These are phyloP conservation scores for Venustoraphidia nigricollis DNA, from an alignment of 2,888 invertebrate genomes.

Conservation along the genomic window DNA sequence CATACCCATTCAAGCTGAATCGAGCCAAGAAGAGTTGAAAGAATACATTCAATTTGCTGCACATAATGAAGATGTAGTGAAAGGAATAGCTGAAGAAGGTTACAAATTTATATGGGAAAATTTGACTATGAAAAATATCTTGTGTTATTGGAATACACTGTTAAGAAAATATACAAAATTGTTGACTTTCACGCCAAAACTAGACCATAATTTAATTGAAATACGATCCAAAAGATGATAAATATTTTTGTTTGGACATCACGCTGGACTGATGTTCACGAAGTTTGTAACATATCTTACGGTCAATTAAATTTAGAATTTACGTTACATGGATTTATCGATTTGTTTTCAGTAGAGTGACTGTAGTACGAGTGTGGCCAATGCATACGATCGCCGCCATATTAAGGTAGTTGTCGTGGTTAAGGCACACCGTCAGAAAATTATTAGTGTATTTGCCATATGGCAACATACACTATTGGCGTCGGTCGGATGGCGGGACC, in stretches of 20 bases:
- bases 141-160: slow-evolving; percentile 75
- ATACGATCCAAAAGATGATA: slow-evolving; percentile 19
- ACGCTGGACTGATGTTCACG: neutral
- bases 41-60: slow-evolving; percentile 59
- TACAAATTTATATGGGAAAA: slow-evolving; percentile 70
- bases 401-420: too few relatives aligned
- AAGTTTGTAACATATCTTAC: too few relatives aligned
- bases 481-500: too few relatives aligned
- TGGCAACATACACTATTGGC: too few relatives aligned
- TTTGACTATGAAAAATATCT: slow-evolving; percentile 64
- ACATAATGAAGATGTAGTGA: slow-evolving; percentile 55
- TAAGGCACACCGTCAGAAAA: too few relatives aligned
- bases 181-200: slow-evolving; percentile 45
- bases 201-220: slow-evolving; percentile 41
- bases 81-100: slow-evolving; percentile 70
- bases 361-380: too few relatives aligned
- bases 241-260: slow-evolving; percentile 4
- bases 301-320: too few relatives aligned
- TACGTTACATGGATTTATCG: too few relatives aligned
- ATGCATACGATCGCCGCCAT: too few relatives aligned
- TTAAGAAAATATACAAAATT: slow-evolving; percentile 59
- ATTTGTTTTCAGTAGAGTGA: too few relatives aligned
- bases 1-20: slow-evolving; percentile 58
- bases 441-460: too few relatives aligned
- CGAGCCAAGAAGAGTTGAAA: slow-evolving; percentile 51